Evolutionary conservation across 1,140 invertebrate genomes (phyloP).

Genomic region (Drosophila lacteicornis): DNA sequence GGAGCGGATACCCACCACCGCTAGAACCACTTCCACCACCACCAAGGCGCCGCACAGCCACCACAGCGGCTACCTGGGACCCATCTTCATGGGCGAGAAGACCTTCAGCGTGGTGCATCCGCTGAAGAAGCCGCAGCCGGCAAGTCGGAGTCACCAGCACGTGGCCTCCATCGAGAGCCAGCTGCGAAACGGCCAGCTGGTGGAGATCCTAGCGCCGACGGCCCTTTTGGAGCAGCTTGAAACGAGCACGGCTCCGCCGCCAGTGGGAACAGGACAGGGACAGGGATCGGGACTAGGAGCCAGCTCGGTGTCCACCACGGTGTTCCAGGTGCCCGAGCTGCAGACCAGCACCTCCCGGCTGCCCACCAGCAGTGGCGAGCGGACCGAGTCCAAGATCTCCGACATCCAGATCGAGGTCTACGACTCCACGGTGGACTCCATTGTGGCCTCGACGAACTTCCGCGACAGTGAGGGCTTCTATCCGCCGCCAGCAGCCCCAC

Average conservation of each 20-base stretch:
- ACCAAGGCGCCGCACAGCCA: conserved; percentile 1
- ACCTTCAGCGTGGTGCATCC: conserved; percentile 67
- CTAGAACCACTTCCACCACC: background rate
- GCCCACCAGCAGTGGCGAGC: conserved; percentile 35
- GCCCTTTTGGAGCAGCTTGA: conserved; percentile 53
- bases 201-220: conserved; percentile 76
- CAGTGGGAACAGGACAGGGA: background rate
- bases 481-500: conserved; percentile 11
- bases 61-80: conserved; percentile 76
- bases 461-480: conserved; percentile 67
- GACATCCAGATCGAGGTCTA: conserved; percentile 84
- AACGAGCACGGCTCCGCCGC: conserved; percentile 5
- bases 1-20: conserved; percentile 18
- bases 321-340: conserved; percentile 73
- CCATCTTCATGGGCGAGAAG: conserved; percentile 80
- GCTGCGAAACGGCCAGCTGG: conserved; percentile 64
- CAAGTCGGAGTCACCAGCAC: conserved; percentile 31
- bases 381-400: conserved; percentile 79
- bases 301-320: conserved; percentile 65
- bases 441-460: conserved; percentile 78
- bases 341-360: conserved; percentile 54
- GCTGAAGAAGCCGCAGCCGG: conserved; percentile 54
- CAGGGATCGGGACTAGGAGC: background rate
- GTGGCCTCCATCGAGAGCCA: conserved; percentile 61
- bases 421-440: conserved; percentile 79